These are phyloP conservation scores for Brachionichthys hirsutus DNA, from an alignment of 2,113 vertebrate species.

Conservation along the genomic window DNA sequence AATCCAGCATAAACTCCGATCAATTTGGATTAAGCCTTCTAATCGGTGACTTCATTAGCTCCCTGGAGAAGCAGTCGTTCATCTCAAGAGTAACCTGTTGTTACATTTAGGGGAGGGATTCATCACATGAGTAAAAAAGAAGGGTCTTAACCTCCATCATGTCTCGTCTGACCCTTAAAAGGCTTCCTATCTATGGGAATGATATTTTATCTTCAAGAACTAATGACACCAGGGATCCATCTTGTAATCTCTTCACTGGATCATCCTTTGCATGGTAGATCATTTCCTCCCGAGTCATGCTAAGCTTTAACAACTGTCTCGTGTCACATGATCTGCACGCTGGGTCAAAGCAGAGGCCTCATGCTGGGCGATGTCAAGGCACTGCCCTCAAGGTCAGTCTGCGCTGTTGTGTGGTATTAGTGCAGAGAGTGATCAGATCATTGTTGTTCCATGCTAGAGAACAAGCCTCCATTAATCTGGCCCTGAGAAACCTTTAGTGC, in stretches of 20 bases:
- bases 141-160: slow-evolving; percentile 7
- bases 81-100: slow-evolving; percentile 34
- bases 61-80: slow-evolving; percentile 24
- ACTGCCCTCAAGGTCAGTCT: slow-evolving; percentile 22
- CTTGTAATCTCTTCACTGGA: slow-evolving; percentile 42
- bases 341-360: slow-evolving; percentile 3
- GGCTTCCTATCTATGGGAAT: slow-evolving; percentile 13
- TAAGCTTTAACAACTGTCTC: slow-evolving; percentile 32
- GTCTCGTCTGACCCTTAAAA: slow-evolving; percentile 3
- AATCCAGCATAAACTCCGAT: slow-evolving; percentile 58
- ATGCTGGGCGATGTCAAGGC: slow-evolving; percentile 13
- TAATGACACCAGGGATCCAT: slow-evolving; percentile 24
- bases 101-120: too few relatives aligned
- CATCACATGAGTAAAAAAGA: not conserved
- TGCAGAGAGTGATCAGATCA: not conserved
- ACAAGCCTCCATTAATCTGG: too few relatives aligned
- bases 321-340: slow-evolving; percentile 28
- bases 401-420: slow-evolving; percentile 6
- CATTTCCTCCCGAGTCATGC: slow-evolving; percentile 43
- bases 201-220: slow-evolving; percentile 28
- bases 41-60: slow-evolving; percentile 50
- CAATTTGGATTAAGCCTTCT: slow-evolving; percentile 68
- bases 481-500: too few relatives aligned
- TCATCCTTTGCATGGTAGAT: slow-evolving; percentile 38
- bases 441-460: too few relatives aligned